phyloP scores from a whole-genome alignment of 2,888 invertebrate genomes.

The Punctoribates punctum region DNA sequence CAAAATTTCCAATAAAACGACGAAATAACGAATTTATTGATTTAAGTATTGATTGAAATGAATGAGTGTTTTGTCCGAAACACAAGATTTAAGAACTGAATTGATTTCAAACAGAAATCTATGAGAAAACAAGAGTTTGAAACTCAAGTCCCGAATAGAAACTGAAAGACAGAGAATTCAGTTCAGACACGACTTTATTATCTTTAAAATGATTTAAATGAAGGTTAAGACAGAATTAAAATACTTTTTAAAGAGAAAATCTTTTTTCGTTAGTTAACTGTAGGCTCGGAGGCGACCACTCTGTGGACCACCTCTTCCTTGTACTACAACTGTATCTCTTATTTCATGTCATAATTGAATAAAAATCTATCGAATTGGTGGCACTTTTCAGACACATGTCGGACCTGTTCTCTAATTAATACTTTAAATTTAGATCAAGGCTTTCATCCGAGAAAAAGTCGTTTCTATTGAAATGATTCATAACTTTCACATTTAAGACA shows the following conservation, averaged over 20 bases:
- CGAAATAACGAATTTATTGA: neutral
- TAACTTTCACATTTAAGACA: neutral
- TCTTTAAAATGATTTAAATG: neutral
- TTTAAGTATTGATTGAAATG: neutral
- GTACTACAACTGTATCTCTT: slow-evolving; percentile 1
- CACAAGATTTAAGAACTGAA: too few species aligned
- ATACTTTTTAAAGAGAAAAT: neutral
- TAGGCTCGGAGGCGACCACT: neutral
- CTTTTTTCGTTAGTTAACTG: neutral
- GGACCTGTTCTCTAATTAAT: neutral
- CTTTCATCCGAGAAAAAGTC: neutral
- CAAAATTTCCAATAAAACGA: too few species aligned
- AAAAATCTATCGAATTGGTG: neutral
- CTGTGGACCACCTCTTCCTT: slow-evolving; percentile 18
- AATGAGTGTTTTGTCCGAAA: neutral
- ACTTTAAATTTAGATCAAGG: neutral
- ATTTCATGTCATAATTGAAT: neutral
- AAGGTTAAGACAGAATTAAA: slow-evolving; percentile 19
- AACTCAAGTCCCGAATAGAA: neutral
- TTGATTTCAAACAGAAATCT: too few species aligned
- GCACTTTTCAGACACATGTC: neutral
- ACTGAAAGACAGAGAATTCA: neutral
- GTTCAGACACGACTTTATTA: neutral
- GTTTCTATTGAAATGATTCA: neutral
- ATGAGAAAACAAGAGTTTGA: neutral